phyloP scores from a whole-genome alignment of 2,113 vertebrate species.

The Platanista minor region DNA sequence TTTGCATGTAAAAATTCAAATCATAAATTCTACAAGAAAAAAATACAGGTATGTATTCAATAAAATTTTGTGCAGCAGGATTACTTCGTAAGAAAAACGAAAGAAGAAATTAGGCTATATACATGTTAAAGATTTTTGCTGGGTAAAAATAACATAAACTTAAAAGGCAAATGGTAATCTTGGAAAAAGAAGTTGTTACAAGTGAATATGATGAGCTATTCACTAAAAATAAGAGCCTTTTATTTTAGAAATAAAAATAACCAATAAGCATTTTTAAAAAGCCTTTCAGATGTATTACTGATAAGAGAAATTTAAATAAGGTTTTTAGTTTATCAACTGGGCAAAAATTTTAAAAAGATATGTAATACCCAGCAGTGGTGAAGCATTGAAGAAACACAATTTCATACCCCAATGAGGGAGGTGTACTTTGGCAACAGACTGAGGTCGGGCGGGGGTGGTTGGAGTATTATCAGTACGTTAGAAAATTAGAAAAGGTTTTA shows the following conservation, averaged over 20 bases:
- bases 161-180: background rate
- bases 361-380: background rate
- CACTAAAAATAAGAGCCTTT: too few relatives aligned
- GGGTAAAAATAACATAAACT: background rate
- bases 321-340: background rate
- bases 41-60: background rate
- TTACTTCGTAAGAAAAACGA: background rate
- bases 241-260: background rate
- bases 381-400: background rate
- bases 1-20: background rate
- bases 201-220: background rate
- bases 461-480: background rate
- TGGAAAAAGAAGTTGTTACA: background rate
- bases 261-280: background rate
- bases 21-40: background rate
- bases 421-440: background rate
- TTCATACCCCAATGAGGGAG: background rate
- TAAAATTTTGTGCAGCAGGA: background rate
- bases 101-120: background rate
- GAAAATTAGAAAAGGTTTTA: background rate
- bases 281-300: background rate
- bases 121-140: background rate
- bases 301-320: background rate
- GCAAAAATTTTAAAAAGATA: background rate
- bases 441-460: rapidly evolving